Base-by-base conservation (phyloP, 2,113 vertebrate species). In the Astur gentilis region DNA sequence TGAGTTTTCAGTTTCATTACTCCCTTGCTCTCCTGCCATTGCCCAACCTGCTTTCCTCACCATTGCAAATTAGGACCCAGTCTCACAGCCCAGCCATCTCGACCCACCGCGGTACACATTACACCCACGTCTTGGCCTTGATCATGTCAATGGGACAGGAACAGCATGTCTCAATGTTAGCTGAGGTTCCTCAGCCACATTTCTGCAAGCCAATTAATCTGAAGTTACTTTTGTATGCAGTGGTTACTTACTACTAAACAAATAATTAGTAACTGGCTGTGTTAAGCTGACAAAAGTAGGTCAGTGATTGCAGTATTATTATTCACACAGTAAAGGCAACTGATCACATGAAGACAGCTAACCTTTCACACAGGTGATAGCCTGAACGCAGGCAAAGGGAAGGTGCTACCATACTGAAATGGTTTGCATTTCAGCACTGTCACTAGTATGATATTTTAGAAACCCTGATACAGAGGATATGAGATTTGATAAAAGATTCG, bases 101-200 rank as follows among this genome's bases (percentile, higher is more conserved):
- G 18, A 62, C 20, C 13, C 15, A 40, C 17, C 40, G 14, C 20
- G 36, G 27, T 6, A 32, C 3, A 6, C 18, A 9, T 26, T 31
- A 9, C 2, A 17, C 4, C 15, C 15, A 6, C 21, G 7, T 18
- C 57, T 66, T 57, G 29, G 21, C 17, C 27, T 55, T 49, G 29
- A 2, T 29, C 4, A 0, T 7, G 4, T 27, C 65, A 45, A 1
- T 23, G 14, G 55, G 26, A 38, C 27, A 65, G 20, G 20, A 44
- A 11, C 5, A 65, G 7, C 22, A 21, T 12, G 13, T 34, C 34
- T 42, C 34, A 78, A 6, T 19, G 4, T 23, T 40, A 57, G 18
- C n/a, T 66, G n/a, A 57, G 45, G 32, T 20, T 81, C 45, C 34
- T 42, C 75, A 67, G n/a, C 17, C 25, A 49, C 16, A 40, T 1